Evolutionary conservation across 2,113 vertebrate species (phyloP).

Genomic region (Marmota flaviventris): DNA sequence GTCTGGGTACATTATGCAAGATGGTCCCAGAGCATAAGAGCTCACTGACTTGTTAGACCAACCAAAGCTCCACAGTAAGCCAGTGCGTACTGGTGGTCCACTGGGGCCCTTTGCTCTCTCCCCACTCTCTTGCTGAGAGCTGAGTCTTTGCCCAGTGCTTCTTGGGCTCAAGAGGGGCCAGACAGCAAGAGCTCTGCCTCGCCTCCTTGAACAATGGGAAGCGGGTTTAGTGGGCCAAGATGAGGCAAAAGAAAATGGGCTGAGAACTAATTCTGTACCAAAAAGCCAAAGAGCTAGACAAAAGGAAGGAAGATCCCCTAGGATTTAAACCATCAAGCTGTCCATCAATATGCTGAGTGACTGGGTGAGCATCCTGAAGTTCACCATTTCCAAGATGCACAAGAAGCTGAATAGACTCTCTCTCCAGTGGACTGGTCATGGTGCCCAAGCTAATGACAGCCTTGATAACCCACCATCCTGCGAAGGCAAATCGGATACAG

Average conservation of each 20-base stretch:
- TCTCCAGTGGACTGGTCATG: neutral
- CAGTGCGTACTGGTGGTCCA: neutral
- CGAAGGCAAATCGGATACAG: neutral
- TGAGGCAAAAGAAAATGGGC: neutral
- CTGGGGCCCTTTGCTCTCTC: neutral
- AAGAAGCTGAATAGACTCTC: constrained; percentile 30
- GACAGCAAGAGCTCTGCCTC: too few relatives aligned
- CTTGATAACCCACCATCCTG: constrained; percentile 8
- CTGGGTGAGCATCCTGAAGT: neutral
- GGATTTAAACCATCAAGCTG: neutral
- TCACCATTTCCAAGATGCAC: neutral
- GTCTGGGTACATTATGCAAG: neutral
- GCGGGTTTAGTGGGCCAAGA: neutral
- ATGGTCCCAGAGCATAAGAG: neutral
- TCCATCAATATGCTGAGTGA: neutral
- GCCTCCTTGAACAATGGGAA: neutral
- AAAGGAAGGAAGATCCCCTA: neutral
- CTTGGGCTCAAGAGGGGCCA: neutral
- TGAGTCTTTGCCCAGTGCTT: neutral
- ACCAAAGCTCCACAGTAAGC: neutral
- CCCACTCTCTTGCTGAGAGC: neutral
- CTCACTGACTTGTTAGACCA: neutral
- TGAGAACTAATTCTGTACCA: neutral
- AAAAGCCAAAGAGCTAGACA: constrained; percentile 1
- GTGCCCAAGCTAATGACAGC: constrained; percentile 1